Percentiles rank a stretch among this genome's conserved stretches.
Evolutionary conservation across 1,140 invertebrate genomes (phyloP).

Genomic region (Nylanderia fulva): DNA sequence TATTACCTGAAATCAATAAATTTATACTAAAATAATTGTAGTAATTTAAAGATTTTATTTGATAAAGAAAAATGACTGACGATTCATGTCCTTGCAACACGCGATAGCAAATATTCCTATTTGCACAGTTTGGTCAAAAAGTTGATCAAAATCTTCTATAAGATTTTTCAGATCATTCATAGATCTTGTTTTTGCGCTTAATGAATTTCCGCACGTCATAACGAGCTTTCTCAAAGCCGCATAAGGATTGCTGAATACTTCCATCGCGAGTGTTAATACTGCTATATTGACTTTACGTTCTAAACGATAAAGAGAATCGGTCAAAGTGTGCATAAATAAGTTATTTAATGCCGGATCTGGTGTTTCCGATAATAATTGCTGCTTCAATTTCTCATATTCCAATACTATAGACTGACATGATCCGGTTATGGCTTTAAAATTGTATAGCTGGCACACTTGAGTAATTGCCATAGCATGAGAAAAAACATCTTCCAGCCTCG

Average conservation of each 20-base stretch:
- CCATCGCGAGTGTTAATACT: slow-evolving; percentile 83
- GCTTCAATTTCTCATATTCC: slow-evolving; percentile 83
- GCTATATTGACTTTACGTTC: slow-evolving; percentile 84
- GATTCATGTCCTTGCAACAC: slow-evolving; percentile 87
- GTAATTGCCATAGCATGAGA: slow-evolving; percentile 84
- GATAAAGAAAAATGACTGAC: slow-evolving; percentile 79
- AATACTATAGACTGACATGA: slow-evolving; percentile 82
- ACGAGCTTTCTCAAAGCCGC: slow-evolving; percentile 80
- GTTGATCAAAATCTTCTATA: slow-evolving; percentile 88
- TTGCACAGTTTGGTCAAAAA: slow-evolving; percentile 88
- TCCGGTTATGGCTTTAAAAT: slow-evolving; percentile 83
- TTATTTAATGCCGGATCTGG: slow-evolving; percentile 80
- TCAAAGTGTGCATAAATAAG: slow-evolving; percentile 82
- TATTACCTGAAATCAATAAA: slow-evolving; percentile 85
- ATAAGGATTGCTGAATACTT: slow-evolving; percentile 83
- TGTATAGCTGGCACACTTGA: slow-evolving; percentile 83
- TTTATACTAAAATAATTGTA: slow-evolving; percentile 27
- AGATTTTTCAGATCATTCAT: slow-evolving; percentile 78
- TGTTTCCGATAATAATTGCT: slow-evolving; percentile 76
- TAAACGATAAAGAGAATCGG: slow-evolving; percentile 81
- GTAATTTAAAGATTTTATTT: slow-evolving; percentile 27
- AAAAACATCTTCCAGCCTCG: slow-evolving; percentile 82
- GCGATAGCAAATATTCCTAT: slow-evolving; percentile 90
- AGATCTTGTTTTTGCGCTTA: slow-evolving; percentile 77
- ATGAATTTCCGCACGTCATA: slow-evolving; percentile 81